Evolutionary conservation across 1,140 invertebrate genomes (phyloP).

Genomic region (Dendroctonus ponderosae): DNA sequence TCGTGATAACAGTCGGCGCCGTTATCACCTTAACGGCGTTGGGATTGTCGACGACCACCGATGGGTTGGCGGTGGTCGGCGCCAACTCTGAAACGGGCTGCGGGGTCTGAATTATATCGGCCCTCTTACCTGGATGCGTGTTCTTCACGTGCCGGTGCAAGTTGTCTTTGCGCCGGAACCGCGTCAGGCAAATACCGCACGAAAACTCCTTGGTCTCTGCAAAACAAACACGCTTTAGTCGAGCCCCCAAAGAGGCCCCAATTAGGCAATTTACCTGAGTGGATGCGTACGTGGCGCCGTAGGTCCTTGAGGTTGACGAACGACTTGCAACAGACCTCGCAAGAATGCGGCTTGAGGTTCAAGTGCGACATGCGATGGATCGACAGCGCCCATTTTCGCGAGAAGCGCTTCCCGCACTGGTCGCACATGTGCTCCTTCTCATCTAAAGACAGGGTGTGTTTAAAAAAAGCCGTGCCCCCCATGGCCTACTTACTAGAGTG

Average conservation of each 20-base stretch:
- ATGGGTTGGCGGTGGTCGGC: slow-evolving; percentile 4
- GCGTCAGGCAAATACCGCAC: slow-evolving; percentile 59
- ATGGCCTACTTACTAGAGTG: slow-evolving; percentile 53
- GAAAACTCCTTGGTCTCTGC: slow-evolving; percentile 57
- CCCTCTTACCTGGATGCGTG: slow-evolving; percentile 57
- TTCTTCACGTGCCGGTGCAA: slow-evolving; percentile 63
- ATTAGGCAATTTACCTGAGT: slow-evolving; percentile 51
- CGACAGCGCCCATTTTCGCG: slow-evolving; percentile 51
- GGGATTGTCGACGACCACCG: slow-evolving; percentile 43
- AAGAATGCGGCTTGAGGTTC: slow-evolving; percentile 51
- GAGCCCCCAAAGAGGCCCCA: background rate
- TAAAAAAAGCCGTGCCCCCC: background rate
- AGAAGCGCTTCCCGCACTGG: slow-evolving; percentile 58
- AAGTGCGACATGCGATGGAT: slow-evolving; percentile 48
- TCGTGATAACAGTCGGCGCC: slow-evolving; percentile 37
- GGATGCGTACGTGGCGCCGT: slow-evolving; percentile 55
- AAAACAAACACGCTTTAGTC: background rate
- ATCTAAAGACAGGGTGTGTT: slow-evolving; percentile 46
- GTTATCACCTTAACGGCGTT: slow-evolving; percentile 50
- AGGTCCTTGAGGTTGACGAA: slow-evolving; percentile 60
- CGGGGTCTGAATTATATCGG: slow-evolving; percentile 34
- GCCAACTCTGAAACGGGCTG: slow-evolving; percentile 23
- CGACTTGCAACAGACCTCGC: slow-evolving; percentile 54
- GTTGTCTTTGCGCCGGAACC: slow-evolving; percentile 64
- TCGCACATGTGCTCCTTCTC: slow-evolving; percentile 57